Evolutionary conservation across 2,113 vertebrate genomes (phyloP).

Genomic region (Antigone vipio): DNA sequence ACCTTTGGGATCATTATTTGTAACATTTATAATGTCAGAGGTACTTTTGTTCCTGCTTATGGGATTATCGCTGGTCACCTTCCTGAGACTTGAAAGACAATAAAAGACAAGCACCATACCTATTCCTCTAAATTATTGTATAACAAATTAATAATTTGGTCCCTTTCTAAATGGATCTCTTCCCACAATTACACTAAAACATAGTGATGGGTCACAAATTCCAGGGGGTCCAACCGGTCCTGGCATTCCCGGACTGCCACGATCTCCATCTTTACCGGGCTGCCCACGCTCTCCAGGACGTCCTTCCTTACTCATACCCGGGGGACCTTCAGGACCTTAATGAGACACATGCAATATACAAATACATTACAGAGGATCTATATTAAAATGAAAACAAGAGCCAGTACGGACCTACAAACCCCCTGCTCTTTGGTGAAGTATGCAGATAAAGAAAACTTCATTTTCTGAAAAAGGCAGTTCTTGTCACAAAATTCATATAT

Average conservation of each 20-base stretch:
- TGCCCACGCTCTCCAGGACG: constrained; percentile 82
- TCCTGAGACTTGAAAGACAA: constrained; percentile 90
- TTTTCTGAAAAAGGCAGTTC: not conserved
- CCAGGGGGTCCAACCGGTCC: constrained; percentile 88
- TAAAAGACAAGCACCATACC: constrained; percentile 75
- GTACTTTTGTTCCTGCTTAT: constrained; percentile 78
- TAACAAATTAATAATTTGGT: constrained; percentile 87
- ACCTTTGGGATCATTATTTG: constrained; percentile 23
- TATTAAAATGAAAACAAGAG: not conserved
- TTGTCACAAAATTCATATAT: not conserved
- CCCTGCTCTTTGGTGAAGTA: not conserved
- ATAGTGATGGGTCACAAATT: constrained; percentile 90
- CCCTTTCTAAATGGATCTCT: constrained; percentile 93
- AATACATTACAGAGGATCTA: not conserved
- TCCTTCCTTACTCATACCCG: constrained; percentile 86
- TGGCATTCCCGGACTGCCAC: constrained; percentile 83
- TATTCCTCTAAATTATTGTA: constrained; percentile 55
- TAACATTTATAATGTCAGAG: constrained; percentile 65
- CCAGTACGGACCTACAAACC: not conserved
- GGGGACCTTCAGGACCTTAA: constrained; percentile 87
- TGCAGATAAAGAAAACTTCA: not conserved
- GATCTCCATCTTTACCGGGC: constrained; percentile 85
- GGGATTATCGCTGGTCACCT: constrained; percentile 80
- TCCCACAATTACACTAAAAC: constrained; percentile 87
- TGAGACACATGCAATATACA: not conserved